Base-by-base conservation (phyloP, 1,140 invertebrate genomes). In the Drosophila virilis region DNA sequence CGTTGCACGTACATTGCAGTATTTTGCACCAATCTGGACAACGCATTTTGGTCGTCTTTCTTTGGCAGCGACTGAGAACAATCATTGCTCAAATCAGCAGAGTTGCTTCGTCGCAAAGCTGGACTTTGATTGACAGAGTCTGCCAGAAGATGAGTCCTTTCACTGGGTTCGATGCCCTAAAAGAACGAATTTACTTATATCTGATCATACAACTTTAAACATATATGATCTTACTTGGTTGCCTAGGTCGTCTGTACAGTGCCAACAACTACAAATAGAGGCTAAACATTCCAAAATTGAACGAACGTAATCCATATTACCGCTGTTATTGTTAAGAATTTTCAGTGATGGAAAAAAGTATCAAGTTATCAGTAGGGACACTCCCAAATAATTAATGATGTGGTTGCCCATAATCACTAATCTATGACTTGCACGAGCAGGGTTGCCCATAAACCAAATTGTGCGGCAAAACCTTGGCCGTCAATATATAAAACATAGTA, bases 31-130 rank as follows among this genome's bases (percentile, higher is more conserved):
- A 98, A 97, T 93, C 95, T 95, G 91, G 95, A 97, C 32, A 98
- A 93, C 12, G 96, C 97, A 82, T 96, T 97, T 93, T 97, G 97
- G 92, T 98, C 97, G 92, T 98, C 97, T 80, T 97, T 96, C 91
- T 97, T 97, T 33, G 96, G 95, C 48, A 95, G 93, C 17, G 95
- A 94, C 85, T 93, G 95, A 13, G 93, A 93, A 92, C 94, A 94
- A 71, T 94, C 93, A 77, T 93, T 93, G 73, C 94, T 93, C 80
- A 94, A 93, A 91, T 95, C 95, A 78, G 96, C 95, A 77, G 95
- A 96, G 92, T 95, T 94, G 48, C 93, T 93, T 82, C 94, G 93
- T 33, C 94, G 93, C 74, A 95, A 93, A 65, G 93, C 94, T 72
- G 94, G 93, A 76, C 92, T 95, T 79, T 95, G 95, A 76, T 95